Base-by-base conservation (phyloP, 2,113 vertebrate genomes). In the Nematolebias whitei region DNA sequence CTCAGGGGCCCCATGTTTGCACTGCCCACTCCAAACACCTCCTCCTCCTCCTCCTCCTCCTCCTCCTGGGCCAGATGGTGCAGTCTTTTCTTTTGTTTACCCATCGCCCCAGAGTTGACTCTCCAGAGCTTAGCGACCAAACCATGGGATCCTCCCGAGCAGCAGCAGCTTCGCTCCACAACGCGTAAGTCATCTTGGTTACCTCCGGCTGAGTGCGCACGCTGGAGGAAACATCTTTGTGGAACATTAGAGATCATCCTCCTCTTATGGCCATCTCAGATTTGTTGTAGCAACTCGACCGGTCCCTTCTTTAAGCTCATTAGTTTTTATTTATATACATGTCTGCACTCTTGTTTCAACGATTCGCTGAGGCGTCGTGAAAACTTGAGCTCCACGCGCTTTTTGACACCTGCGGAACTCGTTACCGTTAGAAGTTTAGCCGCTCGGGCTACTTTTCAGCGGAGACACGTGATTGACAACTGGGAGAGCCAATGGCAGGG, bases 31-130 rank as follows among this genome's bases (percentile, higher is more conserved):
- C 65, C 71, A 49, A 68, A 72, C 80, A 80, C 86, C n/a, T 50
- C 71, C 76, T 81, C 78, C 77, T 68, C 76, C 77, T 74, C 76
- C 70, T 57, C 65, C 76, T 73, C 73, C 76, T 69, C 69, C 41
- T 60, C 72, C 60, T 79, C 83, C 81, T 88, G 81, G 74, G 73
- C 88, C 90, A 91, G 90, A 90, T 91, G 90, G 90, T 91, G 85
- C 80, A 72, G 86, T 76, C 86, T 88, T 87, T 89, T 88, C 90
- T 89, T 90, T 91, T 91, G 90, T 91, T 91, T 87, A 91, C 88
- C 75, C 85, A 85, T 79, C 73, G 84, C 61, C 62, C 77, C 76
- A 59, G 68, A 79, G 84, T 87, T 79, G 71, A 84, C 87, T 74
- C 64, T 48, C 55, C 73, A 43, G 52, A 75, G 73, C 88, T 39